Conservation (phyloP, 2,113 vertebrate genomes). For the Oryctolagus cuniculus region DNA sequence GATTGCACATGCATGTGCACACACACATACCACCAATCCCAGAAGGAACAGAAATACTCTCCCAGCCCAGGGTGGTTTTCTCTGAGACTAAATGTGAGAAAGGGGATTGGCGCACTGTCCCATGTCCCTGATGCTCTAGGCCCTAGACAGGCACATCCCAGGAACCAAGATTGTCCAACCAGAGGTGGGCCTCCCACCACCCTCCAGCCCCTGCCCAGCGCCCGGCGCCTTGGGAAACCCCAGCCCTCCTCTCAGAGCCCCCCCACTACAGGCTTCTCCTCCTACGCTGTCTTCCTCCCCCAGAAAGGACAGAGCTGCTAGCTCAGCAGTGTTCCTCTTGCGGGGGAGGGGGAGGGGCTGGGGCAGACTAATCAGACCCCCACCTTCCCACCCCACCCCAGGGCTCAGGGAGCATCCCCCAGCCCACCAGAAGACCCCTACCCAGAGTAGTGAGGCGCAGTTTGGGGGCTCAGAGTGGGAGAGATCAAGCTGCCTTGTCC, state of each 20-base stretch:
- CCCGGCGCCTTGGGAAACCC: neutral
- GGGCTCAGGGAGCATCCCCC: neutral
- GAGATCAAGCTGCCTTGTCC: neutral
- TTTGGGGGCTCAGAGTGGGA: neutral
- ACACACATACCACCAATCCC: neutral
- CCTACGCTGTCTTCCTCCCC: too few relatives aligned
- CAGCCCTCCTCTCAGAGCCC: neutral
- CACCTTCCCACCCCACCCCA: neutral
- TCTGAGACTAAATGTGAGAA: neutral
- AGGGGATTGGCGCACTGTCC: fast-evolving
- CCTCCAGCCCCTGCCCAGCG: neutral
- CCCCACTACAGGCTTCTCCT: neutral
- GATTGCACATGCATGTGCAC: neutral
- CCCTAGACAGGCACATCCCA: neutral
- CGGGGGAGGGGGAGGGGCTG: neutral
- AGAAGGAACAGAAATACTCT: neutral
- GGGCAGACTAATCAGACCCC: neutral
- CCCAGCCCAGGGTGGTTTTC: neutral
- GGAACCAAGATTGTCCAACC: neutral
- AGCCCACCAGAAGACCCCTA: neutral
- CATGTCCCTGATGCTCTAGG: neutral
- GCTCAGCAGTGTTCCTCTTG: neutral
- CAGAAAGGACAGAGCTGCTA: too few relatives aligned
- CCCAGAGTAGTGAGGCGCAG: neutral
- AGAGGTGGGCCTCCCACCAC: neutral